phyloP scores from a whole-genome alignment of 1,140 invertebrate species.

The Lineus longissimus region DNA sequence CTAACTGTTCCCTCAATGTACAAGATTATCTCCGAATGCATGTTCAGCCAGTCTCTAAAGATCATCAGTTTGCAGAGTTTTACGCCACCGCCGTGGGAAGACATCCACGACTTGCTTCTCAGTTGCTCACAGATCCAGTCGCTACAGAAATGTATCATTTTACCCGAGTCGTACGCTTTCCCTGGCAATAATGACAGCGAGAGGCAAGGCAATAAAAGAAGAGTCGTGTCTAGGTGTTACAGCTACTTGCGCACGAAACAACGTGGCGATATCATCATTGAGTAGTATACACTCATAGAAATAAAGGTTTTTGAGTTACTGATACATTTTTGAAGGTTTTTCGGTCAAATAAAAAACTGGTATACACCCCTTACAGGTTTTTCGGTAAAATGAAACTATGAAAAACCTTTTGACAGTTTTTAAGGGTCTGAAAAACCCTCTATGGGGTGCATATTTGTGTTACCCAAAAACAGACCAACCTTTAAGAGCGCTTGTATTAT shows the following conservation, averaged over 20 bases:
- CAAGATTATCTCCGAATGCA: conserved; percentile 23
- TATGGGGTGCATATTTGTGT: no score
- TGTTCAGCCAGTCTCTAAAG: conserved; percentile 26
- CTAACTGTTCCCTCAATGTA: conserved; percentile 21
- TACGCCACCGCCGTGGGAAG: conserved; percentile 28
- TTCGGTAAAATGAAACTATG: no score
- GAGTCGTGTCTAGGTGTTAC: conserved; percentile 19
- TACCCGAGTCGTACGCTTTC: conserved; percentile 43
- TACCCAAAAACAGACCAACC: no score
- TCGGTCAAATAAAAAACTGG: no score
- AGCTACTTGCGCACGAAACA: conserved; percentile 22
- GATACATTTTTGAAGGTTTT: no score
- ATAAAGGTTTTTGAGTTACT: no score
- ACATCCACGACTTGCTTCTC: conserved; percentile 29
- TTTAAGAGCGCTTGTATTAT: no score
- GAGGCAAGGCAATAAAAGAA: conserved; percentile 26
- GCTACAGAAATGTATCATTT: conserved; percentile 38
- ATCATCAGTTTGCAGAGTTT: conserved; percentile 38
- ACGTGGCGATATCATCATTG: conserved; percentile 29
- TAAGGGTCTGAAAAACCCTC: no score
- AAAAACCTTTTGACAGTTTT: no score
- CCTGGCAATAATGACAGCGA: conserved; percentile 35
- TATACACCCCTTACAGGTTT: no score
- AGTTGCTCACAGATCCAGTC: conserved; percentile 28
- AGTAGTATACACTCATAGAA: conserved; percentile 15